These are phyloP conservation scores for Terrapene triunguis DNA, from an alignment of 2,113 vertebrate species.

Conservation along the genomic window DNA sequence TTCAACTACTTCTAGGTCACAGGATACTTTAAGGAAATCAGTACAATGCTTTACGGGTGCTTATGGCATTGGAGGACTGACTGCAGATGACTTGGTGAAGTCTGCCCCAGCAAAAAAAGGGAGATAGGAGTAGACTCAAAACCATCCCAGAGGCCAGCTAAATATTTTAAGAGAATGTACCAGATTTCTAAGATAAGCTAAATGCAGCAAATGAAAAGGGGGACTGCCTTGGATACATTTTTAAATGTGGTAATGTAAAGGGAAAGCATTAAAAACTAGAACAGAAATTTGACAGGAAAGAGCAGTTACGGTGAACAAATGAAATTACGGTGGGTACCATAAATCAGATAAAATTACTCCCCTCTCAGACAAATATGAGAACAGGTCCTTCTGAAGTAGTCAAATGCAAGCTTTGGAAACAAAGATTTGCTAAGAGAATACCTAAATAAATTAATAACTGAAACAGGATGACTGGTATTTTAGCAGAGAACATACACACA, in stretches of 20 bases:
- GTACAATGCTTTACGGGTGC: background rate
- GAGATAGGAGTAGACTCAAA: background rate
- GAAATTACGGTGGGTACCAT: background rate
- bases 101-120: background rate
- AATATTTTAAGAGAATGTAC: background rate
- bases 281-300: fast-evolving
- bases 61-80: background rate
- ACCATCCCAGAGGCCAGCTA: background rate
- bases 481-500: background rate
- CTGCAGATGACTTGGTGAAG: background rate
- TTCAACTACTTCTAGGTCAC: background rate
- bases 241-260: background rate
- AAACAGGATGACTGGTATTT: background rate
- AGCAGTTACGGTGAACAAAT: background rate
- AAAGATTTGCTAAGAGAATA: background rate
- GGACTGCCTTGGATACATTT: background rate
- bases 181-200: background rate
- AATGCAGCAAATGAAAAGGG: background rate
- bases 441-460: background rate
- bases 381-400: background rate
- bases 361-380: background rate
- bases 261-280: background rate
- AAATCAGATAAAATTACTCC: background rate
- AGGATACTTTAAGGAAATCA: background rate
- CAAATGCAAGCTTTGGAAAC: background rate